Conservation (phyloP, 2,888 invertebrate genomes). For the Yponomeuta sedellus region DNA sequence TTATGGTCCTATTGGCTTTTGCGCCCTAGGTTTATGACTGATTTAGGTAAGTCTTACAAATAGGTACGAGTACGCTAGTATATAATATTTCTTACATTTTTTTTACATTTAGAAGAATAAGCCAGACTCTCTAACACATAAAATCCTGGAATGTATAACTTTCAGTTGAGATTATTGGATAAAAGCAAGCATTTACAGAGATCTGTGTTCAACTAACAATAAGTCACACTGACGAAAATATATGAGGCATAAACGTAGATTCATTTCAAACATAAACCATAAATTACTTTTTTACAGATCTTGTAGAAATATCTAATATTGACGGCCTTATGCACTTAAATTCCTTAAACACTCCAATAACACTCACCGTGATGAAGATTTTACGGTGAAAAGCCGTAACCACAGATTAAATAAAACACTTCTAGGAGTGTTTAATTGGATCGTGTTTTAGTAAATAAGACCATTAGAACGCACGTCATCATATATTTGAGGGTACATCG, state of each 20-base stretch:
- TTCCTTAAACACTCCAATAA: no score
- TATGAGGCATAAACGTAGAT: neutral
- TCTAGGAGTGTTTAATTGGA: no score
- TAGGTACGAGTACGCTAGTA: constrained; percentile 43
- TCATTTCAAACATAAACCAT: no score
- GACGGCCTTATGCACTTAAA: no score
- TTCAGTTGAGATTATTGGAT: constrained; percentile 55
- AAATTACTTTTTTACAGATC: no score
- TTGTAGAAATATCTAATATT: no score
- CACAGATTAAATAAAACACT: no score
- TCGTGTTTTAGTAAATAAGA: no score
- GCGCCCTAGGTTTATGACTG: neutral
- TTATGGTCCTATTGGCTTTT: no score
- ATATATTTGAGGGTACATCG: neutral
- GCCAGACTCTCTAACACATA: neutral
- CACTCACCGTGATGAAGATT: no score
- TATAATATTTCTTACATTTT: no score
- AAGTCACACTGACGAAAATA: constrained; percentile 5
- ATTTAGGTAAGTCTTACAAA: constrained; percentile 31
- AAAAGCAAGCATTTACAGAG: constrained; percentile 53
- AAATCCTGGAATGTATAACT: constrained; percentile 59
- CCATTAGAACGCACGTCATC: neutral
- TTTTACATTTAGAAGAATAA: constrained; percentile 7
- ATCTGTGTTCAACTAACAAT: constrained; percentile 29
- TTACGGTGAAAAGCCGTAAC: no score